These are phyloP conservation scores for Cairina moschata DNA, from an alignment of 2,113 vertebrate genomes.

Conservation along the genomic window DNA sequence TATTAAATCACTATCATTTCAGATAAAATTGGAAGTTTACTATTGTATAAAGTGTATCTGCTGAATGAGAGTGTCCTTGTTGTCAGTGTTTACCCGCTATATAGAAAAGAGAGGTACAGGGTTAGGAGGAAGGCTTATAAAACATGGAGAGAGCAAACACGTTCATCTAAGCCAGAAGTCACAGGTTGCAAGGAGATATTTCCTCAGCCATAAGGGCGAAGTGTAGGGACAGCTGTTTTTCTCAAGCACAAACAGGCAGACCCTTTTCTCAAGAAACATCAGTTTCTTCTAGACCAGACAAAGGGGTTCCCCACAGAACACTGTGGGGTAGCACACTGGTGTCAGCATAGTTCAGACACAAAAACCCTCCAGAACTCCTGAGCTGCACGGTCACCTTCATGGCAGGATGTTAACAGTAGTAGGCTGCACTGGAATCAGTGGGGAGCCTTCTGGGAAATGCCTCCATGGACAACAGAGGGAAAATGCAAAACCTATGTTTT, in stretches of 20 bases:
- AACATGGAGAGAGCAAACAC: background rate
- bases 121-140: background rate
- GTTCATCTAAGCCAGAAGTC: background rate
- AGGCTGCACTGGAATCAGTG: background rate
- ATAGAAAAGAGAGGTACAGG: background rate
- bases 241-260: background rate
- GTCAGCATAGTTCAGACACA: background rate
- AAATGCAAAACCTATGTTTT: background rate
- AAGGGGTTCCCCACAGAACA: accelerated
- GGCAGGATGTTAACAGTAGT: background rate
- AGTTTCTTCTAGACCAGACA: background rate
- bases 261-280: background rate
- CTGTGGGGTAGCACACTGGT: background rate
- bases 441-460: background rate
- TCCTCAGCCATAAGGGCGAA: background rate
- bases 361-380: background rate
- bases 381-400: background rate
- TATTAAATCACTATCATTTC: background rate
- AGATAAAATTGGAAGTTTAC: background rate
- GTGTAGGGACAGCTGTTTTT: background rate
- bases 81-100: background rate
- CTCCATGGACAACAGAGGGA: background rate
- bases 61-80: background rate
- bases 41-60: background rate
- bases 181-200: background rate